Conservation (phyloP, 2,113 vertebrate genomes). For the Narcine bancroftii region DNA sequence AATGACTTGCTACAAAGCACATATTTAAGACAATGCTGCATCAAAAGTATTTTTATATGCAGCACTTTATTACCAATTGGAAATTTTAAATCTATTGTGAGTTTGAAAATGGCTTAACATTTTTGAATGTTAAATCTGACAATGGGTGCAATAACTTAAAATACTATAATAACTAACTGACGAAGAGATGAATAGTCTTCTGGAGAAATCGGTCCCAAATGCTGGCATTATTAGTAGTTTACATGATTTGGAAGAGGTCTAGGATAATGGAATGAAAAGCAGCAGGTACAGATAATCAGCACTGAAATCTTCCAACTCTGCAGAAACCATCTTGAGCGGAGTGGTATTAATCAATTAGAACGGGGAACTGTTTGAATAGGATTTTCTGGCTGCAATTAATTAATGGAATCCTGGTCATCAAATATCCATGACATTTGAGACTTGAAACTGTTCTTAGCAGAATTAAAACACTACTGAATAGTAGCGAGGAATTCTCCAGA, state of each 20-base stretch:
- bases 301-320: neutral
- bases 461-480: neutral
- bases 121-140: neutral
- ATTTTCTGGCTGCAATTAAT: neutral
- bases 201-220: neutral
- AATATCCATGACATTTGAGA: neutral
- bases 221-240: neutral
- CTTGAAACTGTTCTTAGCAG: constrained; percentile 18
- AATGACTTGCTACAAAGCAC: neutral
- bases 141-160: constrained; percentile 28
- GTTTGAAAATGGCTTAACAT: neutral
- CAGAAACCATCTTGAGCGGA: neutral
- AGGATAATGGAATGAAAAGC: neutral
- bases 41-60: neutral
- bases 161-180: neutral
- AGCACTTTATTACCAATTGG: neutral
- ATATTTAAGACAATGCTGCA: neutral
- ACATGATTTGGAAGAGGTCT: neutral
- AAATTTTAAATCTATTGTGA: neutral
- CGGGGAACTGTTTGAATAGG: neutral
- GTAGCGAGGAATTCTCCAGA: neutral
- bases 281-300: neutral
- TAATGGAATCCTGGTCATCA: neutral
- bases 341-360: neutral
- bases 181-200: neutral